A percentile compares a stretch with the other conserved stretches of the same genome.
Evolutionary conservation across 2,113 vertebrate genomes (phyloP).

Genomic region (Tursiops truncatus): DNA sequence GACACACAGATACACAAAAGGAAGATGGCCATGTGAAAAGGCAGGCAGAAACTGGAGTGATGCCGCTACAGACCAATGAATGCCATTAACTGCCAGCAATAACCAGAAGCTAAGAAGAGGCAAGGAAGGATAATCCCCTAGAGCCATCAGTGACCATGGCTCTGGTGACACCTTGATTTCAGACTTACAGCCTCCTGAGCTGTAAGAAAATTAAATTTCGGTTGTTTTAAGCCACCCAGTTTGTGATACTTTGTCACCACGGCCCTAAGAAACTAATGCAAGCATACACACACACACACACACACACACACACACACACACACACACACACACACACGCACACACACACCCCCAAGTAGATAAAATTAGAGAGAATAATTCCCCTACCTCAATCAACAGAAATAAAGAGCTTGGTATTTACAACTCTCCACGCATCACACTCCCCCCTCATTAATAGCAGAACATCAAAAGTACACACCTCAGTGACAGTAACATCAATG

Average conservation of each 20-base stretch:
- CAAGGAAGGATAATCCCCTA: neutral
- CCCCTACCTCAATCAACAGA: neutral
- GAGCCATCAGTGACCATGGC: neutral
- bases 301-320: neutral
- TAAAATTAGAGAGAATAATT: neutral
- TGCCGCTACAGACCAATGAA: neutral
- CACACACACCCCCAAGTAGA: neutral
- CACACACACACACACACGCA: neutral
- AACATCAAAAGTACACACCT: neutral
- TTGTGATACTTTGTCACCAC: neutral
- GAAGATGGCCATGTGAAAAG: neutral
- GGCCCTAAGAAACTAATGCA: neutral
- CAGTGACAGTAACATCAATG: neutral
- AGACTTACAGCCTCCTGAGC: neutral
- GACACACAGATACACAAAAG: neutral
- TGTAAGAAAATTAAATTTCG: neutral
- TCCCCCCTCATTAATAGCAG: neutral
- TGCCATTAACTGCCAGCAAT: neutral
- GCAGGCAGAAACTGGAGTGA: neutral
- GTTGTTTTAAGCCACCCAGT: neutral
- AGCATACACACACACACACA: neutral
- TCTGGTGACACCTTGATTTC: neutral
- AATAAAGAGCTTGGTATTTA: neutral
- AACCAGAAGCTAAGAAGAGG: neutral
- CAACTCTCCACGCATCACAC: neutral